These are phyloP conservation scores for Nematostella vectensis DNA, from an alignment of 92 coral and sea anemone genomes.

Conservation along the genomic window DNA sequence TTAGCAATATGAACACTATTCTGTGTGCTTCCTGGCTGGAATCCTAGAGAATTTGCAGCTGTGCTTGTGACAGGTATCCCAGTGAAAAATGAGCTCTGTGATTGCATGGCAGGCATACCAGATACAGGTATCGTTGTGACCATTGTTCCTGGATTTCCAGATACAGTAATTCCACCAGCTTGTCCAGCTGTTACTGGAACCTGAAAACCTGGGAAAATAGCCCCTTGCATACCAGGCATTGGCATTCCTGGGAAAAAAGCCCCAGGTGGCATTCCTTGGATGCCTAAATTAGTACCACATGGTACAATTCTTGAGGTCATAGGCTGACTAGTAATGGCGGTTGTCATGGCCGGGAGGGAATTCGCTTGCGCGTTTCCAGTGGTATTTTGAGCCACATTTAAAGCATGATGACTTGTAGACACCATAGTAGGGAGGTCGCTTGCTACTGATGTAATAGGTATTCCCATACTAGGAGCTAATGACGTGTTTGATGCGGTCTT, in stretches of 20 bases:
- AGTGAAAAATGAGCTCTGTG: conserved; percentile 67
- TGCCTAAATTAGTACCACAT: neutral
- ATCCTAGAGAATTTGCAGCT: conserved; percentile 39
- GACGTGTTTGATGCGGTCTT: conserved; percentile 11
- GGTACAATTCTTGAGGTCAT: neutral
- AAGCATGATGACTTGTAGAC: conserved; percentile 1
- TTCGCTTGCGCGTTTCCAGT: conserved; percentile 18
- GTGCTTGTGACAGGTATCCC: conserved; percentile 56
- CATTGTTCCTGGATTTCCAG: conserved; percentile 31
- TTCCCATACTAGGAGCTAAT: conserved; percentile 4
- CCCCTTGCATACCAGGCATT: conserved; percentile 54
- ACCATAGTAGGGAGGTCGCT: conserved; percentile 12
- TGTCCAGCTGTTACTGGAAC: conserved; percentile 46
- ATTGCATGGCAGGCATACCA: conserved; percentile 53
- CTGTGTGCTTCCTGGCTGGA: conserved; percentile 47
- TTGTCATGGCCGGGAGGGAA: conserved; percentile 29
- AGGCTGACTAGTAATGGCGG: conserved; percentile 8
- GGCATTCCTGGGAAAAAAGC: conserved; percentile 46
- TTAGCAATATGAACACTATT: conserved; percentile 44
- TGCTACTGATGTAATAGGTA: neutral
- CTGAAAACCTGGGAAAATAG: conserved; percentile 34
- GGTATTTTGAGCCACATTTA: conserved; percentile 5
- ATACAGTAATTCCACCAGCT: conserved; percentile 8
- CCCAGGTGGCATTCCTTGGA: conserved; percentile 40
- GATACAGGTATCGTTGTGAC: conserved; percentile 62